A percentile compares a stretch with the other conserved stretches of the same genome.
phyloP scores from a whole-genome alignment of 2,888 invertebrate genomes.

The Lasioglossum morio region DNA sequence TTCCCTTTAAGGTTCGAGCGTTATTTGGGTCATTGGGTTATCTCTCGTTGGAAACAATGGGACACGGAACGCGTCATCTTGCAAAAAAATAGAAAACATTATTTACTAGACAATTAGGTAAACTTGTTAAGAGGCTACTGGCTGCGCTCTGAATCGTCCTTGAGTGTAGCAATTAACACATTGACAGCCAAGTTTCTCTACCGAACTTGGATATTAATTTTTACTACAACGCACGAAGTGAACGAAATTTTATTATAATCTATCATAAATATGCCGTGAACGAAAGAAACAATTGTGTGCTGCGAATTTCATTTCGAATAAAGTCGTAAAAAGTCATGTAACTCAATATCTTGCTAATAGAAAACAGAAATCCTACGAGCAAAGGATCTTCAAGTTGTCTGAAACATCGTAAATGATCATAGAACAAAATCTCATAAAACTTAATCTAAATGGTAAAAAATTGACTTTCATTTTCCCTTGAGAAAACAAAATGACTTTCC shows the following conservation, averaged over 20 bases:
- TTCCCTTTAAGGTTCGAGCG: neutral
- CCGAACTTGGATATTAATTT: neutral
- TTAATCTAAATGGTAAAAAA: too few relatives aligned
- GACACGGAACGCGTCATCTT: neutral
- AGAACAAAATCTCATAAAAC: too few relatives aligned
- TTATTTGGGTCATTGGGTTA: slow-evolving; percentile 9
- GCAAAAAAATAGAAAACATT: neutral
- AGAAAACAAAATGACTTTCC: too few relatives aligned
- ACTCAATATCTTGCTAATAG: too few relatives aligned
- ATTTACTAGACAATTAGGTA: neutral
- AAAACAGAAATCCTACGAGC: too few relatives aligned
- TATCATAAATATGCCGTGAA: too few relatives aligned
- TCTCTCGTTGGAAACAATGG: neutral
- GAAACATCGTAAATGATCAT: too few relatives aligned
- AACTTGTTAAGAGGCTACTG: neutral
- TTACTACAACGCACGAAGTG: neutral
- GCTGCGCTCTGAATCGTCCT: neutral
- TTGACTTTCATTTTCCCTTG: too few relatives aligned
- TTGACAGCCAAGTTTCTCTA: neutral
- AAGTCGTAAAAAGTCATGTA: too few relatives aligned
- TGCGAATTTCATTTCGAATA: too few relatives aligned
- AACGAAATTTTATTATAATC: neutral
- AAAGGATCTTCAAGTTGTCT: too few relatives aligned
- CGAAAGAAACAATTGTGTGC: too few relatives aligned
- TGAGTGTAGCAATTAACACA: neutral